These are phyloP conservation scores for Netelia fuscicornis DNA, from an alignment of 2,888 invertebrate species.

Conservation along the genomic window DNA sequence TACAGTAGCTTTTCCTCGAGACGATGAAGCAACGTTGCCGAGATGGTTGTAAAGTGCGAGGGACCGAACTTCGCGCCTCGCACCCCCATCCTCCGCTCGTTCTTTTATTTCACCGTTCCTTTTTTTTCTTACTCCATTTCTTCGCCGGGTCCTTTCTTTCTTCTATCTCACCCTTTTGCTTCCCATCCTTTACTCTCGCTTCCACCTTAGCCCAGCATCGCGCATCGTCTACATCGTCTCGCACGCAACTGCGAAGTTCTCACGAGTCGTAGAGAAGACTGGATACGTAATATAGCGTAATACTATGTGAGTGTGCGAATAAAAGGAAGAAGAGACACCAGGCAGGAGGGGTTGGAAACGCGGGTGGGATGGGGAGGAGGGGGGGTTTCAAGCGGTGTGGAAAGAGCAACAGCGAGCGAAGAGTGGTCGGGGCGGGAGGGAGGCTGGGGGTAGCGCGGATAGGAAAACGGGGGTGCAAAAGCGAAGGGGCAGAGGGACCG, in stretches of 20 bases:
- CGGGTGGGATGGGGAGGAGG: constrained; percentile 31
- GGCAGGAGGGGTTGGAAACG: constrained; percentile 5
- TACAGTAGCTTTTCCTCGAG: constrained; percentile 30
- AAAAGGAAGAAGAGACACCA: constrained; percentile 30
- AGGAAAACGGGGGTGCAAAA: constrained; percentile 13
- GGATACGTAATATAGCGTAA: constrained; percentile 25
- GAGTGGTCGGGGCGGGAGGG: constrained; percentile 14
- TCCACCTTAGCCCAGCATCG: constrained; percentile 30
- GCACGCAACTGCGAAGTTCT: constrained; percentile 59
- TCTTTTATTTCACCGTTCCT: constrained; percentile 20
- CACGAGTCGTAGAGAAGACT: constrained; percentile 52
- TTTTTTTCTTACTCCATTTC: constrained; percentile 50
- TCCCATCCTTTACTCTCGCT: constrained; percentile 63
- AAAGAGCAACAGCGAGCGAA: constrained; percentile 58
- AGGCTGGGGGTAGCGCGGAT: background rate
- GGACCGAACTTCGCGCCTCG: constrained; percentile 6
- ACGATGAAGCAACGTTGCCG: constrained; percentile 6
- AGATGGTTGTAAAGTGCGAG: constrained; percentile 39
- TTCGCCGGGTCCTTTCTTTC: constrained; percentile 37
- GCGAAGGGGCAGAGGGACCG: constrained; percentile 66
- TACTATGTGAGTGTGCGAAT: constrained; percentile 34
- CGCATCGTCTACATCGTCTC: constrained; percentile 59
- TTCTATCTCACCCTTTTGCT: constrained; percentile 62
- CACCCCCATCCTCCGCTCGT: constrained; percentile 16
- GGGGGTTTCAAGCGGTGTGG: constrained; percentile 29